Base-by-base conservation (phyloP, 2,797 vertebrate species). In the Tadarida brasiliensis region DNA sequence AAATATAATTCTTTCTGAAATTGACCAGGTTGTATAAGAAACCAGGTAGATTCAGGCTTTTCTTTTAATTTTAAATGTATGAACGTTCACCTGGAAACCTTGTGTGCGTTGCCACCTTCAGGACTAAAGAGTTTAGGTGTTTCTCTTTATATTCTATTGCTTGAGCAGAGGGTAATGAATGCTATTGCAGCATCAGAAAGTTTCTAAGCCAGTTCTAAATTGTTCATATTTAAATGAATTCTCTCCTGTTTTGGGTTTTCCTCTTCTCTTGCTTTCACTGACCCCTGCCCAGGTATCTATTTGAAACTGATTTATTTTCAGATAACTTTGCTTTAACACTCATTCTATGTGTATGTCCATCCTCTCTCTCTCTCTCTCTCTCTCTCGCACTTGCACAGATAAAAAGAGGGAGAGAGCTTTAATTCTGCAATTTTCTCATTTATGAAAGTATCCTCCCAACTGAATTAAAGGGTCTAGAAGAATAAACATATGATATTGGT, bases 221-320 rank as follows among this genome's bases (percentile, higher is more conserved):
- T 74, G 91, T 70, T 87, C 14, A 24, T 80, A 76, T 54, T 84
- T 71, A 90, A 56, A 16, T 76, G 17, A 68, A 35, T 93, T 92
- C 4, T 87, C 14, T 95, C 11, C 14, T 77, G 0, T 10, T 77
- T 89, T 92, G 61, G 5, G 2, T 28, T 57, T 90, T 76, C 22
- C 14, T 14, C 6, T 59, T 77, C 26, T 33, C 14, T 71, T 87
- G 12, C 39, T 71, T 2, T 71, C 19, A 54, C 35, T 59, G 10
- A 44, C 16, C 3, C 2, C 54, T 78, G 19, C 14, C 15, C 28
- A 67, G 56, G 65, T 91, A 1, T 77, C 12, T 44, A 76, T 67
- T 85, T 92, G 39, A 90, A 89, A 76, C 10, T 30, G 20, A 90
- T 85, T 73, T 88, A 49, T 95, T 95, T 93, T 76, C 61, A 83